Evolutionary conservation across 1,140 invertebrate genomes (phyloP), one percentile per base, ranked within the genome.

Genomic region (Sitobion miscanthi): DNA sequence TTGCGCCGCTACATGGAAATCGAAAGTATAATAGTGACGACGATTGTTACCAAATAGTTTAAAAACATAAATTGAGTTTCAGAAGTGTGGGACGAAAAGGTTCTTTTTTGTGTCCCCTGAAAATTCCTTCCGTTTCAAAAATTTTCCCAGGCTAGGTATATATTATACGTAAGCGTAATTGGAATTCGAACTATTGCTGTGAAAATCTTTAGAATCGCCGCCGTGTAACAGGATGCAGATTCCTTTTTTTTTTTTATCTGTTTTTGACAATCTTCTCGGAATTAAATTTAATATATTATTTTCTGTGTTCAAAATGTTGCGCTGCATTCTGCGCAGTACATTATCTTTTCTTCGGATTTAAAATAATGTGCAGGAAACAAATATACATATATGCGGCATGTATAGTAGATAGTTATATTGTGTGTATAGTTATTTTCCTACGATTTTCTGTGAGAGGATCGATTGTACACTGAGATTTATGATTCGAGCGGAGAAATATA

Each of bases 41-140:
- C 21, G 49, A 54, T 54, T 54, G 87, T 54, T 38, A 54, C 47
- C 8, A 45, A 89, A 89, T 89, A 89, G 87, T 89, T 89, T 49
- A 54, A 89, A 88, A 89, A 89, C 87, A 54, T 54, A 54, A 54
- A 89, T 54, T 54, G 21, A 89, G 35, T 89, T 54, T 89, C 86
- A 52, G 52, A 89, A 89, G 49, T 89, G 35, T 52, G n/a, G 7
- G 85, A 38, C n/a, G n/a, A 89, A 88, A 89, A 89, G 47, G 49
- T 89, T 35, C 20, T 89, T 21, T 89, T 89, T 54, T 54, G n/a
- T 52, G 11, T 89, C 17, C 7, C 2, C 35, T 54, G n/a, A 54
- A 89, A 89, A 89, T 89, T 89, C 87, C 87, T 89, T 54, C 49
- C 1, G 21, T 89, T 89, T 89, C n/a, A 45, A 89, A 86, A 49